phyloP scores from a whole-genome alignment of 2,113 vertebrate genomes.

The Ptychochromis oligacanthus region DNA sequence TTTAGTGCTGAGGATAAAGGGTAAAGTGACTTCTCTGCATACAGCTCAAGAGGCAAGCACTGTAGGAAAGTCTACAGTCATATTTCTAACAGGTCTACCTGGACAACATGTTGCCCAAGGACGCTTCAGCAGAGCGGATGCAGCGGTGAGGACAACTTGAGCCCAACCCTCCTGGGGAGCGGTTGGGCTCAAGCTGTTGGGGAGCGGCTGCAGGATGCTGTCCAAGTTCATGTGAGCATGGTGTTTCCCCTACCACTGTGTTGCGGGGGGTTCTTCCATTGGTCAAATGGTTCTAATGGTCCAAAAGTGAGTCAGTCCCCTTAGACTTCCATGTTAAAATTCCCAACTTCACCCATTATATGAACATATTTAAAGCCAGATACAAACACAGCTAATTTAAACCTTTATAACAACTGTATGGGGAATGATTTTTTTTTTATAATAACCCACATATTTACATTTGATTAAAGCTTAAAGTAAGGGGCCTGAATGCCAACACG shows the following conservation, averaged over 20 bases:
- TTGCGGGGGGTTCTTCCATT: not conserved
- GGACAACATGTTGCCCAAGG: slow-evolving; percentile 19
- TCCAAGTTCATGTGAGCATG: not conserved
- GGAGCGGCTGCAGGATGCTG: slow-evolving; percentile 11
- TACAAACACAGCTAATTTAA: no score
- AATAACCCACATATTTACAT: not conserved
- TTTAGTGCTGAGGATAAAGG: no score
- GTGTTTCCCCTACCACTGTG: not conserved
- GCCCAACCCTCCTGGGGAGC: not conserved
- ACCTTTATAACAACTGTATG: no score
- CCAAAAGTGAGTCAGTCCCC: not conserved
- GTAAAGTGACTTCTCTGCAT: not conserved
- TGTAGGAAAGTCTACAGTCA: not conserved
- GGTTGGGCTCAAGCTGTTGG: no score
- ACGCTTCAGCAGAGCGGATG: slow-evolving; percentile 12
- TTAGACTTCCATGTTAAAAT: not conserved
- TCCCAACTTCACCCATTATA: not conserved
- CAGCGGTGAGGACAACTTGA: not conserved
- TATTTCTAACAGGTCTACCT: not conserved
- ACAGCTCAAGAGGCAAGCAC: not conserved
- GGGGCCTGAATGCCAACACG: not conserved
- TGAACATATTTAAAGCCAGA: not conserved
- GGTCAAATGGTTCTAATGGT: no score
- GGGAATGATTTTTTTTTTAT: no score
- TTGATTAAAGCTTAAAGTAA: not conserved